Evolutionary conservation across 2,888 invertebrate genomes (phyloP).

Genomic region (Drosophila macrospina): DNA sequence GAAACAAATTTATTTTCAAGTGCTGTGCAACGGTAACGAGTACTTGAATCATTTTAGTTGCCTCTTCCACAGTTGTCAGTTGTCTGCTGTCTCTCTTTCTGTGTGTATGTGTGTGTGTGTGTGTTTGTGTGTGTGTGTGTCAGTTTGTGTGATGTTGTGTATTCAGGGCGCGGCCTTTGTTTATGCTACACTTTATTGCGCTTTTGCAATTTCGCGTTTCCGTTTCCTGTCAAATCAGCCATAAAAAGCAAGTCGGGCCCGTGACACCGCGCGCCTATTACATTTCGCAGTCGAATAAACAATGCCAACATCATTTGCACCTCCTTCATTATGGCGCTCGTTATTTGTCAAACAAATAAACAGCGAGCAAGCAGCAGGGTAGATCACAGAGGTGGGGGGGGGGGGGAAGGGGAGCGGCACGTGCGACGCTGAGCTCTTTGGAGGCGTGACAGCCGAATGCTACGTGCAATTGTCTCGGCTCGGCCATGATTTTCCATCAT

Average conservation of each 20-base stretch:
- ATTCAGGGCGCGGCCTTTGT: conserved; percentile 76
- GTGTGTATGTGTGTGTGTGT: neutral
- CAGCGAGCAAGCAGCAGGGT: conserved; percentile 37
- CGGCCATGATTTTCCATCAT: conserved; percentile 78
- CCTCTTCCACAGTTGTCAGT: conserved; percentile 13
- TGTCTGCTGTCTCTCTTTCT: neutral
- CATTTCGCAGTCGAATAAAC: conserved; percentile 82
- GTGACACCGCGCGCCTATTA: conserved; percentile 77
- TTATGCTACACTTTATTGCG: conserved; percentile 82
- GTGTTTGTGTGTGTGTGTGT: conserved; percentile 16
- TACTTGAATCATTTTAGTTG: conserved; percentile 65
- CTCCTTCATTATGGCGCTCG: conserved; percentile 81
- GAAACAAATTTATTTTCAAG: conserved; percentile 78
- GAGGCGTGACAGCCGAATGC: conserved; percentile 54
- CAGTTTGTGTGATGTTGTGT: conserved; percentile 52
- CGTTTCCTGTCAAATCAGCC: conserved; percentile 81
- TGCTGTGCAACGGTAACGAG: conserved; percentile 65
- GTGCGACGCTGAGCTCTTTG: conserved; percentile 13
- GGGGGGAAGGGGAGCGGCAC: conserved; percentile 3
- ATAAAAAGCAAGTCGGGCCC: conserved; percentile 72
- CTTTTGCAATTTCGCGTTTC: conserved; percentile 81
- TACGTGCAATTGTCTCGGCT: conserved; percentile 72
- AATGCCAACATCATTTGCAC: conserved; percentile 82
- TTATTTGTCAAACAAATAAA: conserved; percentile 83
- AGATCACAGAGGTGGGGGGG: neutral